phyloP scores from a whole-genome alignment of 2,888 invertebrate genomes.

The Marronus borbonicus region DNA sequence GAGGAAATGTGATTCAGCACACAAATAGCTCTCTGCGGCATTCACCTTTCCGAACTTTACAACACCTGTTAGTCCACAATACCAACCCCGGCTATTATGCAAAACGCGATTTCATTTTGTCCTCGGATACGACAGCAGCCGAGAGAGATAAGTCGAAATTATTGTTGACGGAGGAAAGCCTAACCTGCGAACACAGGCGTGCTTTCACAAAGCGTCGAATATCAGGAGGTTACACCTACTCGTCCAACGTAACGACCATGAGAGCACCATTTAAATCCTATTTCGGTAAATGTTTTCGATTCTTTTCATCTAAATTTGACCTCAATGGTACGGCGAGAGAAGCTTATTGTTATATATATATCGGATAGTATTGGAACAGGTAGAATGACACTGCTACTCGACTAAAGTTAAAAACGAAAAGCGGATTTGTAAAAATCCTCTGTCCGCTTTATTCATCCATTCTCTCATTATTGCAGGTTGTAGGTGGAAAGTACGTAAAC shows the following conservation, averaged over 20 bases:
- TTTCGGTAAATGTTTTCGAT: conserved; percentile 29
- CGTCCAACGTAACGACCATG: conserved; percentile 10
- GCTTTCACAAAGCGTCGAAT: background rate
- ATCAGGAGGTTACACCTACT: conserved; percentile 8
- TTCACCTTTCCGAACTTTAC: conserved; percentile 11
- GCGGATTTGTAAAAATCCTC: conserved; percentile 31
- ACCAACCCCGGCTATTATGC: conserved; percentile 12
- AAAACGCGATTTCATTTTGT: conserved; percentile 12
- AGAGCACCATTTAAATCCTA: conserved; percentile 29
- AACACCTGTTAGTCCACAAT: conserved; percentile 31
- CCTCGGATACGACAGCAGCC: background rate
- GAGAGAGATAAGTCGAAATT: conserved; percentile 19
- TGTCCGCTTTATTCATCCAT: background rate
- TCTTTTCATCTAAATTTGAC: background rate
- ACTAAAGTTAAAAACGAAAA: conserved; percentile 5
- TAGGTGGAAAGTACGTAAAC: background rate
- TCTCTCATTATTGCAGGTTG: background rate
- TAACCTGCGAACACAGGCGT: background rate
- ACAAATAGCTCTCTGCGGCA: conserved; percentile 12
- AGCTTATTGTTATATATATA: conserved; percentile 3
- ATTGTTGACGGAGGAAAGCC: conserved; percentile 12
- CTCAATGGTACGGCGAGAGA: background rate
- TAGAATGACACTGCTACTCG: background rate
- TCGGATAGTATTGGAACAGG: conserved; percentile 1
- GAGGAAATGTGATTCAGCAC: background rate